phyloP scores from a whole-genome alignment of 2,797 vertebrate species.

The Gila robusta region DNA sequence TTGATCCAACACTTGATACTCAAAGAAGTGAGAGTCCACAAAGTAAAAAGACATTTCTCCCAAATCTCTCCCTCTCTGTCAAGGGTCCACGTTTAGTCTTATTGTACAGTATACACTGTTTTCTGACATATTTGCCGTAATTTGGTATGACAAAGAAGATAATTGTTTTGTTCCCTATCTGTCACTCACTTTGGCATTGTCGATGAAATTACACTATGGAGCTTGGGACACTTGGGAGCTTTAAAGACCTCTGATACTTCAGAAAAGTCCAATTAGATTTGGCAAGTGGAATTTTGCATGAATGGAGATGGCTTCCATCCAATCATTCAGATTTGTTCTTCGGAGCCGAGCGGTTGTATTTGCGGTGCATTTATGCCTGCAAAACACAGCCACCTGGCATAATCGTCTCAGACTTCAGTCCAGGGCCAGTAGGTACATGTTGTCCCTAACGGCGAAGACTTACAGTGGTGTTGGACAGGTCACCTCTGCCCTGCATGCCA shows the following conservation, averaged over 20 bases:
- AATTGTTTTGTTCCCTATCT: constrained; percentile 34
- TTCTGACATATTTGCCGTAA: constrained; percentile 39
- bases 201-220: neutral
- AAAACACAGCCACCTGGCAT: neutral
- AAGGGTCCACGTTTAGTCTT: constrained; percentile 57
- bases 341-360: neutral
- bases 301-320: neutral
- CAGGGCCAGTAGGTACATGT: neutral
- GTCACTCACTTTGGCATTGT: neutral
- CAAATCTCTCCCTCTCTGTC: neutral
- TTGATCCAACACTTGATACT: constrained; percentile 65
- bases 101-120: constrained; percentile 11
- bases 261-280: neutral
- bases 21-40: constrained; percentile 38
- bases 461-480: neutral
- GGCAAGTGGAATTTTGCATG: neutral
- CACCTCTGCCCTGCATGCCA: neutral
- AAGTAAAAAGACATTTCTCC: neutral
- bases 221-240: neutral
- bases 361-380: neutral
- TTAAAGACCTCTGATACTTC: neutral
- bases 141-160: constrained; percentile 35
- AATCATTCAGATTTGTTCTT: neutral
- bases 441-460: neutral
- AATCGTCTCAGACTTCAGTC: neutral